Base-by-base conservation (phyloP, 2,888 invertebrate genomes). In the Latrodectus elegans region DNA sequence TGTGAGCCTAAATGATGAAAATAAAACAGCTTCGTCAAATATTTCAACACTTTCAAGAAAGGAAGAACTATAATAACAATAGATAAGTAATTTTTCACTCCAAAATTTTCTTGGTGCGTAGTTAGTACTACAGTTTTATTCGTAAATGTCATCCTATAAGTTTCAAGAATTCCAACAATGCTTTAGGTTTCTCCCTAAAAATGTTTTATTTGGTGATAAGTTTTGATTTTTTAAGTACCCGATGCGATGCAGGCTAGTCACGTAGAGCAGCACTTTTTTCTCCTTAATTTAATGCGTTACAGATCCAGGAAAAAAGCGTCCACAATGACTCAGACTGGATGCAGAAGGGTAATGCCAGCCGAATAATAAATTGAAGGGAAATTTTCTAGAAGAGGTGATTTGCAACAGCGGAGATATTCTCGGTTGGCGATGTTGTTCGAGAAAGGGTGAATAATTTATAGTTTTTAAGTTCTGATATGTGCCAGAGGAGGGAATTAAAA, bases 301-400 rank as follows among this genome's bases (percentile, higher is more conserved):
- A 80, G 72, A 80, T 80, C 71, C 72, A 6, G 60, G 15, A 80
- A 60, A 60, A 49, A 71, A 80, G 49, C 72, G 6, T 6, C 22
- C 17, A 60, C 80, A 64, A 80, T 80, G 71, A 80, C 60, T 80
- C 72, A 60, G 71, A 51, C 64, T 80, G 80, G 60, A 72, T 72
- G 71, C 72, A 26, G 77, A 55, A 60, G 72, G 72, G 72, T 80
- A 80, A 80, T 80, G 80, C 80, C 49, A 71, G 64, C 72, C 22
- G 80, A 80, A 80, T 80, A 80, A 80, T 72, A 80, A 80, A 72
- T 72, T 71, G 60, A 14, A 71, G 14, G 60, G 12, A 12, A 60
- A 60, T 15, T 60, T 60, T 60, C 60, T 60, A 60, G 60, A 10
- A 60, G 60, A 60, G 60, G 12, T 60, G 11, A 60, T 12, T 6